A percentile compares a stretch with the other conserved stretches of the same genome.
Conservation (phyloP, 1,140 invertebrate species). For the Brachionus koreanus region DNA sequence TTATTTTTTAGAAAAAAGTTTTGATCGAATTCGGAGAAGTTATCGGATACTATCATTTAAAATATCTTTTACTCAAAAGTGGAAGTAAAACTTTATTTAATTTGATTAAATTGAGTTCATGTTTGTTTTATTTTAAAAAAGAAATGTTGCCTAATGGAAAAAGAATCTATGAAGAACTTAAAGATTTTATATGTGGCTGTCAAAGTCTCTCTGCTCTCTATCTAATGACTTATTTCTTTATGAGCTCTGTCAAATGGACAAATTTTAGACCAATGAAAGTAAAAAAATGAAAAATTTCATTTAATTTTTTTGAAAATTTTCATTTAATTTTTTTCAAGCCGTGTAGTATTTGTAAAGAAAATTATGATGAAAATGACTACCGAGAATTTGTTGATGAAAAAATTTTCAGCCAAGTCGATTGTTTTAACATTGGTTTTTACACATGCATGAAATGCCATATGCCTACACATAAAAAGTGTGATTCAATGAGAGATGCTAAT, state of each 20-base stretch:
- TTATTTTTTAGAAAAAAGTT: background rate
- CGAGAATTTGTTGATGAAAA: background rate
- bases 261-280: constrained; percentile 3
- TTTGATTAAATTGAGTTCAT: background rate
- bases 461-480: background rate
- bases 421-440: background rate
- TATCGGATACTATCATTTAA: background rate
- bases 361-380: background rate
- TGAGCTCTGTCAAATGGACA: background rate
- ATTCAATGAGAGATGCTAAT: background rate
- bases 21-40: background rate
- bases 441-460: background rate
- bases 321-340: background rate
- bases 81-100: background rate
- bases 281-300: background rate
- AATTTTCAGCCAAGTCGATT: background rate
- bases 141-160: background rate
- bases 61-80: background rate
- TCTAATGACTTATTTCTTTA: background rate
- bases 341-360: background rate
- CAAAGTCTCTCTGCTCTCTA: background rate
- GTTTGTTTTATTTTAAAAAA: background rate
- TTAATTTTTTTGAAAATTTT: too few species aligned
- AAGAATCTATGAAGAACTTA: background rate
- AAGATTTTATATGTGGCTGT: background rate